These are phyloP conservation scores for Gorsachius magnificus DNA, from an alignment of 2,797 vertebrate species.

Conservation along the genomic window DNA sequence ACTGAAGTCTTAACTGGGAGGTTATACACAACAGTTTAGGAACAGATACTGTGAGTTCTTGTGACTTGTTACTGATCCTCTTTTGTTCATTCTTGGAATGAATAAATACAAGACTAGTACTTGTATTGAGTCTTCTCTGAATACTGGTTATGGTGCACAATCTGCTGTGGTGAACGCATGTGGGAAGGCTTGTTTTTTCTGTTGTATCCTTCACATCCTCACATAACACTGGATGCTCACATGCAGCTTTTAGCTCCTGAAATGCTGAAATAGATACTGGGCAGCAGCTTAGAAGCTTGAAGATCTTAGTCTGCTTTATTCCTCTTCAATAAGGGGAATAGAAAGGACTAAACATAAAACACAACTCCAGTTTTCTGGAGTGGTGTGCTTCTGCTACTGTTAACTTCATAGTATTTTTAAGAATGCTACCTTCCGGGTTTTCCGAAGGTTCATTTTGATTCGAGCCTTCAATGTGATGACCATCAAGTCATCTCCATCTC, in stretches of 20 bases:
- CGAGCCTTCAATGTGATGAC: not conserved
- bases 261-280: not conserved
- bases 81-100: not conserved
- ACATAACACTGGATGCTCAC: not conserved
- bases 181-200: not conserved
- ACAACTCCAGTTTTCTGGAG: not conserved
- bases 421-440: not conserved
- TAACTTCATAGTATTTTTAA: not conserved
- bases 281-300: not conserved
- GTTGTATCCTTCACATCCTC: not conserved
- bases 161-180: not conserved
- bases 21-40: not conserved
- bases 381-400: not conserved
- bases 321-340: not conserved
- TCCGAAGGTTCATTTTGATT: not conserved
- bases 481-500: not conserved
- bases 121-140: not conserved
- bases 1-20: not conserved
- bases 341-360: not conserved
- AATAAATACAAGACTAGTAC: not conserved
- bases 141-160: not conserved
- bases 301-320: not conserved
- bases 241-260: not conserved
- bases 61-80: not conserved
- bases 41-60: not conserved